Evolutionary conservation across 2,888 invertebrate species (phyloP).

Genomic region (Hoplodrina blanda): DNA sequence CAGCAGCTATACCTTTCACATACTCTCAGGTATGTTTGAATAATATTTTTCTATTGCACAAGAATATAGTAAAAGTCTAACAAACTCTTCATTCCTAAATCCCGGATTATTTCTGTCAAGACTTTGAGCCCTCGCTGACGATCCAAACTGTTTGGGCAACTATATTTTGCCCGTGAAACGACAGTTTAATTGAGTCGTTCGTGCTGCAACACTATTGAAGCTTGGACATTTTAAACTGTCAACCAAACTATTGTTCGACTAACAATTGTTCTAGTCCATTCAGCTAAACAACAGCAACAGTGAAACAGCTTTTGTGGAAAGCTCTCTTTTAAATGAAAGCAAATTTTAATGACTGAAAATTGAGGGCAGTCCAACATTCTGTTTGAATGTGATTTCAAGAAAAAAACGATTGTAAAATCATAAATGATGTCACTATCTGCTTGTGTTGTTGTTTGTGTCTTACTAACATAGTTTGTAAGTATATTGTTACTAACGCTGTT

Average conservation of each 20-base stretch:
- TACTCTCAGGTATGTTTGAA: no score
- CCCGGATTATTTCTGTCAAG: constrained; percentile 47
- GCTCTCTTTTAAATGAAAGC: constrained; percentile 12
- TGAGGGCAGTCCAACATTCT: background rate
- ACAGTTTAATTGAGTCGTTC: constrained; percentile 52
- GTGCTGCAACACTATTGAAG: constrained; percentile 41
- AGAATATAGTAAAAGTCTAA: background rate
- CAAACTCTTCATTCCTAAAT: constrained; percentile 15
- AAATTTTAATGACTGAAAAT: constrained; percentile 19
- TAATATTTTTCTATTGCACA: background rate
- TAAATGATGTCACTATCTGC: no score
- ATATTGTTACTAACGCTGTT: no score
- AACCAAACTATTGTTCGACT: constrained; percentile 49
- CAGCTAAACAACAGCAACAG: constrained; percentile 12
- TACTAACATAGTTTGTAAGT: no score
- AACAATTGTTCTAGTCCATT: constrained; percentile 42
- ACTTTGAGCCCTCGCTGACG: constrained; percentile 30
- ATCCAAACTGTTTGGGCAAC: constrained; percentile 34
- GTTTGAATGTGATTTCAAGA: background rate
- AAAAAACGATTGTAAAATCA: no score
- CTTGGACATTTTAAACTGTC: constrained; percentile 48
- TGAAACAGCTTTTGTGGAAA: constrained; percentile 22
- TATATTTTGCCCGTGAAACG: constrained; percentile 47
- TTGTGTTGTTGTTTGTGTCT: no score
- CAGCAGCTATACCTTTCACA: no score